Percentiles rank a stretch among this genome's conserved stretches.
phyloP scores from a whole-genome alignment of 2,113 vertebrate genomes.

The Ictidomys tridecemlineatus region DNA sequence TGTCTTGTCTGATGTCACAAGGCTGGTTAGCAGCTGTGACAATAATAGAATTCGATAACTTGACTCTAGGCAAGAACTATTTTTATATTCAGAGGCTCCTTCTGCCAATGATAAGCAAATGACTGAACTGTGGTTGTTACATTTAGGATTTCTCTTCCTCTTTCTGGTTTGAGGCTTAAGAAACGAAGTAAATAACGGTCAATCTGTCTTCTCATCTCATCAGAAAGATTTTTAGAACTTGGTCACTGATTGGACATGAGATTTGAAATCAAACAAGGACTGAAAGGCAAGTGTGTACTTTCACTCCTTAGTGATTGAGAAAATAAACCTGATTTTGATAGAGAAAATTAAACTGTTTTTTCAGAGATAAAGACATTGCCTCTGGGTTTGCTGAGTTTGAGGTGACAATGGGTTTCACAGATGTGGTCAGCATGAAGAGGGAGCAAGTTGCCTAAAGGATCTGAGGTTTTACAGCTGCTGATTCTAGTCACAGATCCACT shows the following conservation, averaged over 20 bases:
- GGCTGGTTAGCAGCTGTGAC: slow-evolving; percentile 31
- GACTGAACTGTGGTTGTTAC: neutral
- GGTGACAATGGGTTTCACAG: neutral
- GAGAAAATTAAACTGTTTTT: neutral
- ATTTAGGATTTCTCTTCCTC: slow-evolving; percentile 52
- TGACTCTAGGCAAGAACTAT: slow-evolving; percentile 18
- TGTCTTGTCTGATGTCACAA: slow-evolving; percentile 27
- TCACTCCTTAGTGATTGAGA: neutral
- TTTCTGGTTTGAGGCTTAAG: slow-evolving; percentile 49
- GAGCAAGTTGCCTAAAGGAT: too few species aligned
- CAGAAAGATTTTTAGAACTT: neutral
- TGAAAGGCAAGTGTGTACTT: neutral
- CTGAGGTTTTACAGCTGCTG: neutral
- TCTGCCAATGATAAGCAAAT: slow-evolving; percentile 62
- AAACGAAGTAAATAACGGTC: slow-evolving; percentile 16
- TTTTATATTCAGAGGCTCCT: slow-evolving; percentile 67
- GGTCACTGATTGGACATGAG: neutral
- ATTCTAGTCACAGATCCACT: neutral
- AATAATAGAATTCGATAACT: slow-evolving; percentile 48
- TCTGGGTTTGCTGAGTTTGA: neutral
- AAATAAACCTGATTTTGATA: neutral
- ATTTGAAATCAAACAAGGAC: slow-evolving; percentile 1
- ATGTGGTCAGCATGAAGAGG: neutral
- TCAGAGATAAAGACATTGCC: neutral
- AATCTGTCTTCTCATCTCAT: neutral